Conservation (phyloP, 2,888 invertebrate genomes). For the Alviniconcha strummeri region DNA sequence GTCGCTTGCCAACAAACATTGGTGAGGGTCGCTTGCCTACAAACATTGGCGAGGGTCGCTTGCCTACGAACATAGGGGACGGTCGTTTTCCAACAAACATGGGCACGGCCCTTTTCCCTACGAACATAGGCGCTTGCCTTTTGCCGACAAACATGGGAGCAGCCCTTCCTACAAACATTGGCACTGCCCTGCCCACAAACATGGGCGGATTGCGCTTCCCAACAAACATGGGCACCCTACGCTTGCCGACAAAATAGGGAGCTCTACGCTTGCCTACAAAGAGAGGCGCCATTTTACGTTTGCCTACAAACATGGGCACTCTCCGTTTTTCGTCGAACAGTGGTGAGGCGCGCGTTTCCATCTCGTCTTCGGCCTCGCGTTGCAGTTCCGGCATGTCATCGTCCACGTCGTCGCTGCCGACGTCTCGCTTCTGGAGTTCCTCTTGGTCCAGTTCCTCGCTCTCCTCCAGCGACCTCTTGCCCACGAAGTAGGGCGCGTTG, state of each 20-base stretch:
- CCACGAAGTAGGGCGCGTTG: constrained; percentile 20
- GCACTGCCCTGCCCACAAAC: constrained; percentile 36
- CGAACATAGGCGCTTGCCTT: constrained; percentile 44
- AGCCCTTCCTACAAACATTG: constrained; percentile 50
- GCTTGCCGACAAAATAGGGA: constrained; percentile 12
- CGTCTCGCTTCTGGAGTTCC: constrained; percentile 15
- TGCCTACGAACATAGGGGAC: constrained; percentile 38
- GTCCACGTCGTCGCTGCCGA: background rate
- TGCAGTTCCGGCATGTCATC: background rate
- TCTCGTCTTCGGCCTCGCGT: background rate
- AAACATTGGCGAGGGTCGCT: constrained; percentile 37
- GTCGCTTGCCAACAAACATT: constrained; percentile 39
- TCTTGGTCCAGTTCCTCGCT: constrained; percentile 8
- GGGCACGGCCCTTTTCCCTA: constrained; percentile 47
- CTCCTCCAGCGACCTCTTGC: constrained; percentile 22
- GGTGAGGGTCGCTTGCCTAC: constrained; percentile 42
- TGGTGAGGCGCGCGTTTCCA: constrained; percentile 28
- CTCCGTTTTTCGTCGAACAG: constrained; percentile 40
- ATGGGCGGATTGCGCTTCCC: constrained; percentile 17
- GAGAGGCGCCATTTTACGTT: background rate
- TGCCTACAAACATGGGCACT: constrained; percentile 41
- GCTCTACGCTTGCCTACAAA: background rate
- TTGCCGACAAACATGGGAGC: constrained; percentile 42
- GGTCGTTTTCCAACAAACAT: constrained; percentile 35
- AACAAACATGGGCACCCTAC: constrained; percentile 21